Evolutionary conservation across 2,888 invertebrate genomes (phyloP), one percentile per base, ranked within the genome.

Genomic region (Orthosia incerta): DNA sequence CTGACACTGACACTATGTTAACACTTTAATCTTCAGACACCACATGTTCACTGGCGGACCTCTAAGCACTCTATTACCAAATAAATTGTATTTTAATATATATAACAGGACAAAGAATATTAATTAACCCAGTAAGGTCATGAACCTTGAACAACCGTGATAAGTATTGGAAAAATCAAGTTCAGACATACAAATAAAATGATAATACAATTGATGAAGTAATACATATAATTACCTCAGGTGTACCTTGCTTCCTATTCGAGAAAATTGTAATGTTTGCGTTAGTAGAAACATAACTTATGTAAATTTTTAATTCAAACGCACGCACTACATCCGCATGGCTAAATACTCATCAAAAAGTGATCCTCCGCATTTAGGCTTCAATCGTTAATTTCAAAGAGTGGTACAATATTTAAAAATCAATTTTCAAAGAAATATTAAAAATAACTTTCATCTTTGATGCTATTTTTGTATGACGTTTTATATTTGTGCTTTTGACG

Each of bases 401-500:
- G 64, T 84, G 82, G 79, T 88, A 80, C 60, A 84, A 78, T 86
- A 79, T 88, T 86, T 87, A 88, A 85, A 88, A 89, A 87, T 85
- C 83, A 87, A 87, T 89, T 91, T 90, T 86, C 89, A 86, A 90
- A 78, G 86, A 89, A 92, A 89, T 91, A 93, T 90, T 94, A 95
- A 91, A 95, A 95, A 95, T 96, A 95, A 95, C 96, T 95, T 93
- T 94, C 95, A 95, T 95, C 92, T 93, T 93, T 91, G 91, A 93
- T 92, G 88, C 95, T 96, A 95, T 95, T 96, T 95, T 93, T 91
- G 81, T 83, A 91, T 91, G 91, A 91, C 91, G 90, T 88, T 87
- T 83, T 75, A 76, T 60, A 76, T 4, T 39, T 70, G 71, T 80
- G 50, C 71, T 74, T 84, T 85, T 87, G 87, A 87, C 84, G 76